Evolutionary conservation across 92 coral and sea anemone species (phyloP), one percentile per base, ranked within the genome.

Genomic region (Porites lobata): DNA sequence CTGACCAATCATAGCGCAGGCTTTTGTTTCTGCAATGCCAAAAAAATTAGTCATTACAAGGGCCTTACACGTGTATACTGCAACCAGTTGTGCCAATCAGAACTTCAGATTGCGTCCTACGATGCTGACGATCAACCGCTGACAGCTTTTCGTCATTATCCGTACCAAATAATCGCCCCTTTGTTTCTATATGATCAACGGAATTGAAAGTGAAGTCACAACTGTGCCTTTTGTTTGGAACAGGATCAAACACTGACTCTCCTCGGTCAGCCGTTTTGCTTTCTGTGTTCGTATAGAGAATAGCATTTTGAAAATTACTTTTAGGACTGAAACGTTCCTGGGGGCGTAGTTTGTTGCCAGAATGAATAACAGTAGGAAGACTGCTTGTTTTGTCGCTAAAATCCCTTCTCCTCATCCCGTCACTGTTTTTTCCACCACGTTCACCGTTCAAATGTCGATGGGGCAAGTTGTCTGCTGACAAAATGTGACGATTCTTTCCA

Each of bases 401-500:
- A 12, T 71, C 72, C 59, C 73, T 72, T 71, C 79, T 59, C 50
- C 59, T 12, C 11, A 17, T 21, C 38, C 22, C 69, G 43, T n/a
- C 26, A 9, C 19, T 38, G 6, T 38, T 58, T 14, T 17, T 15
- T 58, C 79, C 47, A 3, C 21, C 50, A 18, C 5, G 18, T 50
- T 13, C 57, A 15, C 66, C 24, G 70, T 10, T 11, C 6, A 20
- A 56, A 47, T 72, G 80, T 2, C 73, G 73, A 84, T 51, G 61
- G 51, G 81, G 73, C 29, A 84, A 74, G 67, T 64, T 52, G 58
- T 88, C 91, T 56, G 50, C 91, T n/a, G 87, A 80, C 50, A 78
- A 76, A 56, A 53, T 8, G 14, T 69, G 87, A 3, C 18, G 21
- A 43, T 29, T 74, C 2, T 53, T 71, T 8, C 53, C 78, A 9